Evolutionary conservation across 2,113 vertebrate genomes (phyloP), one percentile per base, ranked within the genome.

Genomic region (Regulus satrapa): DNA sequence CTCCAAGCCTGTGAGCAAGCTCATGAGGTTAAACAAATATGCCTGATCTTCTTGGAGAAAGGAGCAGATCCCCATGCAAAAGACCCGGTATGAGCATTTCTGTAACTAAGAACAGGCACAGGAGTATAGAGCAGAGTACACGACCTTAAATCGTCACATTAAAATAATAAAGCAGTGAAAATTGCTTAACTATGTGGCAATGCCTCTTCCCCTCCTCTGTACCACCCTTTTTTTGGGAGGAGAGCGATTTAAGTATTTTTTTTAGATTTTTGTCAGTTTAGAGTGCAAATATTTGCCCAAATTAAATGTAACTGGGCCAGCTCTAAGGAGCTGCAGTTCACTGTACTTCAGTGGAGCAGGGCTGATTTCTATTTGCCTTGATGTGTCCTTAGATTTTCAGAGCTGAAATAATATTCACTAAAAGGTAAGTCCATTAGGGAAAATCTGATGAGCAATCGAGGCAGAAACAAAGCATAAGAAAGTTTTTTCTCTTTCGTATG

Each of bases 1-100:
- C 97, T 99, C 73, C 80, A 97, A 82, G 99, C 99, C 88, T 99
- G 99, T 59, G 98, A 99, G 91, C 97, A 97, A 68, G 98, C 98
- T 29, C 93, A 89, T 34, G 97, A 98, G 43, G 80, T 98, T 88
- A 97, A 98, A 94, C 92, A 97, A 9, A 97, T 98, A 61, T 99
- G 99, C 90, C 93, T 99, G 93, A 94, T 91, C 36, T 96, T 99
- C 87, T 94, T 99, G 97, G 98, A 98, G 54, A 98, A 67, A 90
- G 99, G 99, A 91, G 98, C 99, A 41, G 95, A 99, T 94, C 98
- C 99, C 64, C 98, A 98, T 85, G 96, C 99, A n/a, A 91, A 73
- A 52, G 97, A 99, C 88, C 71, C 96, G 84, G 98, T 98, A 98
- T 62, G 97, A 71, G 28, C 88, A 88, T 95, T 88, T 94, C 59